phyloP scores from a whole-genome alignment of 2,888 invertebrate species.

The Pyrgus malvae region DNA sequence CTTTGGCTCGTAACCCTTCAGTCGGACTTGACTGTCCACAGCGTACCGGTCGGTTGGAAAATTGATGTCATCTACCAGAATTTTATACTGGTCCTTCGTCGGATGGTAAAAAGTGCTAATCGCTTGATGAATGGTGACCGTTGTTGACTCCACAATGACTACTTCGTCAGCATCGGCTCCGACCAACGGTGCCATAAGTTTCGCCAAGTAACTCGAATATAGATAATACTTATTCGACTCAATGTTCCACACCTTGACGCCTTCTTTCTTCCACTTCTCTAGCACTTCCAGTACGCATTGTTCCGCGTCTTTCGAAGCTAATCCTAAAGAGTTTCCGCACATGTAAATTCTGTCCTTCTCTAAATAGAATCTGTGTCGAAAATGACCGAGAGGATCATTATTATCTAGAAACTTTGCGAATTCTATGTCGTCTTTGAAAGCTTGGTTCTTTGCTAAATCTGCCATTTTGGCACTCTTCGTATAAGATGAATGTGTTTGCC shows the following conservation, averaged over 20 bases:
- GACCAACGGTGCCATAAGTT: slow-evolving; percentile 60
- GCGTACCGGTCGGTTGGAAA: slow-evolving; percentile 70
- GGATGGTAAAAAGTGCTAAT: slow-evolving; percentile 68
- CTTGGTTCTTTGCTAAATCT: slow-evolving; percentile 13
- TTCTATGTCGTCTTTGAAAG: slow-evolving; percentile 49
- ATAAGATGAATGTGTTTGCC: neutral
- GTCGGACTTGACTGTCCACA: slow-evolving; percentile 62
- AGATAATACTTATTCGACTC: slow-evolving; percentile 57
- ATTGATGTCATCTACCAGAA: slow-evolving; percentile 64
- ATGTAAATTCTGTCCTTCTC: slow-evolving; percentile 58
- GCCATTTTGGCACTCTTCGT: neutral
- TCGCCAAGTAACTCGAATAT: slow-evolving; percentile 52
- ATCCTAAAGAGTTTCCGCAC: slow-evolving; percentile 68
- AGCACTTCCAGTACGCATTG: slow-evolving; percentile 45
- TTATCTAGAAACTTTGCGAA: slow-evolving; percentile 57
- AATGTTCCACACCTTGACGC: slow-evolving; percentile 59
- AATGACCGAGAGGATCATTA: slow-evolving; percentile 56
- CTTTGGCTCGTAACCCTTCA: slow-evolving; percentile 57
- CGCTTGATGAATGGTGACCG: slow-evolving; percentile 61
- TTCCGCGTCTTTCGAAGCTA: slow-evolving; percentile 63
- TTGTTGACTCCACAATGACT: slow-evolving; percentile 52
- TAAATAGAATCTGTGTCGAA: slow-evolving; percentile 56
- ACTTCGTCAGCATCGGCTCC: slow-evolving; percentile 60
- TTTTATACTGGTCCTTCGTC: slow-evolving; percentile 55
- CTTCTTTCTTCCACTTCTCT: slow-evolving; percentile 60